Evolutionary conservation across 2,888 invertebrate genomes (phyloP), one percentile per base, ranked within the genome.

Genomic region (Sinelater perroti): DNA sequence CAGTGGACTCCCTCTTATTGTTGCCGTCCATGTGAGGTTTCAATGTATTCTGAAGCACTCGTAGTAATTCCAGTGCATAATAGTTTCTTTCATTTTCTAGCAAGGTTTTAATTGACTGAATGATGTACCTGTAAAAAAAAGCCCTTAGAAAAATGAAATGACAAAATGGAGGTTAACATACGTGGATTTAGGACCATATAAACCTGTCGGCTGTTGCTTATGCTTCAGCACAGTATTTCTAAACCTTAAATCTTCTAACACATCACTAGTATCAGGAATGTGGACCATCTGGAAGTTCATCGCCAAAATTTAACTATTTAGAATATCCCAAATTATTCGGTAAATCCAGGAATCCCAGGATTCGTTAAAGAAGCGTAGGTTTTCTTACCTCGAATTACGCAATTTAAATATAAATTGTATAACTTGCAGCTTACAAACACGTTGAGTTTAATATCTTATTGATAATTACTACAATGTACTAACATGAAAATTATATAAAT

Each of bases 41-140:
- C 18, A 68, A 40, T 5, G 54, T 35, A 2, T 51, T 38, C 47
- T 61, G 56, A 14, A 66, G 56, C 11, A 51, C 52, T 10, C 55
- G 40, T 8, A 67, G 54, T 14, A 68, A 35, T 57, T 65, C 64
- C 21, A 65, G 38, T 3, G 55, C 65, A 31, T 61, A 59, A 50
- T 52, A 60, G 31, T 67, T 67, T 2, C 28, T 51, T 28, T 65
- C 63, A 17, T 59, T 53, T 10, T 49, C 57, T 40, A 68, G 50
- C 42, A 66, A 60, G 0, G 52, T 59, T 21, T 54, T 49, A 18
- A 68, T 51, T 42, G 60, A 50, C 26, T 66, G 61, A 8, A 66
- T 40, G 36, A 61, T 53, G 46, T 63, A 65, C 7, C 64, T 66
- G 36, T 21, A 60, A 60, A 17, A 5, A 31, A 31, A 33, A 33